Evolutionary conservation across 2,113 vertebrate species (phyloP), one percentile per base, ranked within the genome.

Genomic region (Brienomyrus longianalis): DNA sequence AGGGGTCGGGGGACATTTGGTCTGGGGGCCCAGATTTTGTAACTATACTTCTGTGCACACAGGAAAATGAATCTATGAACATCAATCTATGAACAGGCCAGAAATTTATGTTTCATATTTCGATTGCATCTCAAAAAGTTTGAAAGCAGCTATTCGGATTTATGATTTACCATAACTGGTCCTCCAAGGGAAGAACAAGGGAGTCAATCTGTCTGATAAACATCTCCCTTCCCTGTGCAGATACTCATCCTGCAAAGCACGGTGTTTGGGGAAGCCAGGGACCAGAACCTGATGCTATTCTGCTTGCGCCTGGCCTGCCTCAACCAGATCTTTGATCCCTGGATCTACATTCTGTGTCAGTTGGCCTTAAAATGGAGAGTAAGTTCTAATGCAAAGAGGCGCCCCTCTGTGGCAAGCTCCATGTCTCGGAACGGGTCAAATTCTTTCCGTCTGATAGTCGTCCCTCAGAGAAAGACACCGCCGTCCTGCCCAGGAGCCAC

Each of bases 321-420:
- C 96, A 99, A 99, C 95, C 98, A 99, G 96, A 98, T 99, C 94
- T 95, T 97, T 88, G 98, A 99, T 93, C 98, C 98, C 90, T 99
- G 98, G 98, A 97, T 98, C 87, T 99, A 99, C 95, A 99, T 98
- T 95, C 94, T 97, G 8, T 98, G 95, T 94, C 96, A 97, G 21
- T 91, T 93, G 92, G 91, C 93, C 91, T 85, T 39, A 54, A 87
- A 95, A 85, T 95, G 95, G 96, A 95, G 94, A 95, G 95, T 95
- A 93, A 91, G 91, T 51, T 62, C 54, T 2, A 39, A 15, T 15
- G 5, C 6, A 7, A 54, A 52, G 47, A 35, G 50, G 0, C 50
- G 47, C 6, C n/a, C 19, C 0, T 51, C 5, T 2, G 54, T 88
- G 3, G 48, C 48, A 0, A 35, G 48, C 11, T 87, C 10, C 4